Percentiles rank a stretch among this genome's conserved stretches.
Evolutionary conservation across 1,140 invertebrate genomes (phyloP).

Genomic region (Leptonema lineaticorne): DNA sequence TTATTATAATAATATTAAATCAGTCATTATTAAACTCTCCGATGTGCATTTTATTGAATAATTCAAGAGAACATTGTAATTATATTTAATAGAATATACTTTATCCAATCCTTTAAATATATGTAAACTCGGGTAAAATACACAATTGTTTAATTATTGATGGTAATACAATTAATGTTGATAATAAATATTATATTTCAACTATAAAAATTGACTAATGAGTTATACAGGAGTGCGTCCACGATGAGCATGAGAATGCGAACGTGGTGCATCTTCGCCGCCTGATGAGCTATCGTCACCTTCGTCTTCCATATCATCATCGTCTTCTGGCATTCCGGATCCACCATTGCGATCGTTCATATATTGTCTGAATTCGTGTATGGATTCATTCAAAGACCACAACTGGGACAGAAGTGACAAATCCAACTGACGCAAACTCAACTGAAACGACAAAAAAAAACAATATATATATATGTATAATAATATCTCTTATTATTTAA

Average conservation of each 20-base stretch:
- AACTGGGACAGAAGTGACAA: slow-evolving; percentile 81
- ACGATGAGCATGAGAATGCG: slow-evolving; percentile 20
- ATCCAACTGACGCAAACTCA: slow-evolving; percentile 79
- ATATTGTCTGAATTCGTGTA: slow-evolving; percentile 76
- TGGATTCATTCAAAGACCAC: slow-evolving; percentile 85
- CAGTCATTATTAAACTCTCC: too few relatives aligned
- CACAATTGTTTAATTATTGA: not conserved
- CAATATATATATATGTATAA: not conserved
- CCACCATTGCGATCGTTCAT: slow-evolving; percentile 45
- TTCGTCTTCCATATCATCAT: slow-evolving; percentile 35
- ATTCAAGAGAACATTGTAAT: too few relatives aligned
- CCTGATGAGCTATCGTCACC: slow-evolving; percentile 38
- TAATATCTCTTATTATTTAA: not conserved
- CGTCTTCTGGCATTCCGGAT: slow-evolving; percentile 16
- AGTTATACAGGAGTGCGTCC: slow-evolving; percentile 38
- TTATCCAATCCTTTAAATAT: too few relatives aligned
- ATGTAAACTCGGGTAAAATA: not conserved
- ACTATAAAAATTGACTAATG: slow-evolving; percentile 14
- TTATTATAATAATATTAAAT: too few relatives aligned
- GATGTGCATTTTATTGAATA: too few relatives aligned
- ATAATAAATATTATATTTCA: not conserved
- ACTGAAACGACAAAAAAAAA: slow-evolving; percentile 57
- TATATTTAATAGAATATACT: too few relatives aligned
- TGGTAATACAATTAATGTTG: not conserved
- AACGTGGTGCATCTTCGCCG: slow-evolving; percentile 30